These are phyloP conservation scores for Andrena bicolor DNA, from an alignment of 2,888 invertebrate genomes.

Conservation along the genomic window DNA sequence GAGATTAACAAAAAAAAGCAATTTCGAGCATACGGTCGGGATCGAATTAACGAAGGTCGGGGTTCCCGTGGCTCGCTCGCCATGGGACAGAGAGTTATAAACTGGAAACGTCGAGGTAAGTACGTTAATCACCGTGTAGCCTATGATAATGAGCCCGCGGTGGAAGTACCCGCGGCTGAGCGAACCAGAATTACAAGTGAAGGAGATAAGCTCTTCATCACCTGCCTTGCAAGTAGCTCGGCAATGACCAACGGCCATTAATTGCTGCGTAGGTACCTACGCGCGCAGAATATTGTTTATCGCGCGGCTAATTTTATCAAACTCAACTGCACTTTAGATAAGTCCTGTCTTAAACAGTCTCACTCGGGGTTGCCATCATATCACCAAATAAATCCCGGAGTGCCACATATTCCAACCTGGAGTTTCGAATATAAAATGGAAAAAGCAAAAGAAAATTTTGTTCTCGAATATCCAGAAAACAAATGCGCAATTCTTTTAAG, in stretches of 20 bases:
- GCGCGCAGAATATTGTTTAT: constrained; percentile 23
- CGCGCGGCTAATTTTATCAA: constrained; percentile 17
- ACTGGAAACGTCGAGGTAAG: constrained; percentile 30
- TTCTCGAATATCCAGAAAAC: too few relatives aligned
- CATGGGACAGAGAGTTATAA: constrained; percentile 31
- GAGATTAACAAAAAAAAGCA: constrained; percentile 5
- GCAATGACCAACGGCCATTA: constrained; percentile 40
- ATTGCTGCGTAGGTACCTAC: constrained; percentile 29
- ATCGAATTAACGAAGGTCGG: constrained; percentile 27
- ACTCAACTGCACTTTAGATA: not conserved
- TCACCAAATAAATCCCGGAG: too few relatives aligned
- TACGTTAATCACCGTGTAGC: constrained; percentile 51
- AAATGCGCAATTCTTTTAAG: too few relatives aligned
- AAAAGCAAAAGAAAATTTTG: too few relatives aligned
- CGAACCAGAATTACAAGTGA: constrained; percentile 44
- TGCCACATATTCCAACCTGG: too few relatives aligned
- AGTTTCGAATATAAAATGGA: too few relatives aligned
- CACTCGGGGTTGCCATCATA: too few relatives aligned
- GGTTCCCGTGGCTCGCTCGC: constrained; percentile 1
- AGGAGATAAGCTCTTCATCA: constrained; percentile 58
- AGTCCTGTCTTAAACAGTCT: too few relatives aligned
- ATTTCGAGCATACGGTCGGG: constrained; percentile 9
- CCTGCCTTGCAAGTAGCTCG: constrained; percentile 12
- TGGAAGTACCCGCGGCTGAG: constrained; percentile 53
- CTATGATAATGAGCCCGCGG: constrained; percentile 53